Percentiles rank a stretch among this genome's conserved stretches.
Conservation (phyloP, 2,113 vertebrate genomes). For the Sphyrna mokarran region DNA sequence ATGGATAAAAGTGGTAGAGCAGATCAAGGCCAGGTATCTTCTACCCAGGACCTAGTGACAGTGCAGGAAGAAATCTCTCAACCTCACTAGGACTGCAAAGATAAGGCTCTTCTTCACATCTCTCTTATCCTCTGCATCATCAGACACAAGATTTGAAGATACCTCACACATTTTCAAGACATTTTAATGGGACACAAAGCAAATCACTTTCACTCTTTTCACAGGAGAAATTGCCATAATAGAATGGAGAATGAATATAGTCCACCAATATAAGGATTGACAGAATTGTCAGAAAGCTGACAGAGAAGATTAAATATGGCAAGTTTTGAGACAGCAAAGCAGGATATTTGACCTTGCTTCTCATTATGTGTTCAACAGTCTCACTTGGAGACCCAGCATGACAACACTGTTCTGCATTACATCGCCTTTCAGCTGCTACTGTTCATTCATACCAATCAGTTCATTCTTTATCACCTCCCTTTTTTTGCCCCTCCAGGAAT, state of each 20-base stretch:
- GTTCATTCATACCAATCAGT: background rate
- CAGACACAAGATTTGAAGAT: too few species aligned
- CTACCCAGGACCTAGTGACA: background rate
- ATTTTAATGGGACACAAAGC: too few species aligned
- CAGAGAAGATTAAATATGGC: background rate
- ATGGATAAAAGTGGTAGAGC: background rate
- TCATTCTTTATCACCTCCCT: background rate
- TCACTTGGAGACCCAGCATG: background rate
- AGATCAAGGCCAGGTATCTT: background rate
- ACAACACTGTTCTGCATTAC: background rate
- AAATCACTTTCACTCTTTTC: too few species aligned
- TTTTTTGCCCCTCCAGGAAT: background rate
- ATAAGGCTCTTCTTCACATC: background rate
- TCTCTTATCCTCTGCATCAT: background rate
- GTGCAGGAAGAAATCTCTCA: background rate
- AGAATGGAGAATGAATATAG: too few species aligned
- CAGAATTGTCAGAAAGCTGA: background rate
- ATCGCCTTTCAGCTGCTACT: background rate
- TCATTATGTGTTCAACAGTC: background rate
- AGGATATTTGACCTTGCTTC: background rate
- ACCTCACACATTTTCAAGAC: too few species aligned
- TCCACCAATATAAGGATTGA: background rate
- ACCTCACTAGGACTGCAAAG: background rate
- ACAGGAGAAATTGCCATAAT: too few species aligned
- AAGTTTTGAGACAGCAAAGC: background rate